These are phyloP conservation scores for Galeopterus variegatus DNA, from an alignment of 2,113 vertebrate species.

Conservation along the genomic window DNA sequence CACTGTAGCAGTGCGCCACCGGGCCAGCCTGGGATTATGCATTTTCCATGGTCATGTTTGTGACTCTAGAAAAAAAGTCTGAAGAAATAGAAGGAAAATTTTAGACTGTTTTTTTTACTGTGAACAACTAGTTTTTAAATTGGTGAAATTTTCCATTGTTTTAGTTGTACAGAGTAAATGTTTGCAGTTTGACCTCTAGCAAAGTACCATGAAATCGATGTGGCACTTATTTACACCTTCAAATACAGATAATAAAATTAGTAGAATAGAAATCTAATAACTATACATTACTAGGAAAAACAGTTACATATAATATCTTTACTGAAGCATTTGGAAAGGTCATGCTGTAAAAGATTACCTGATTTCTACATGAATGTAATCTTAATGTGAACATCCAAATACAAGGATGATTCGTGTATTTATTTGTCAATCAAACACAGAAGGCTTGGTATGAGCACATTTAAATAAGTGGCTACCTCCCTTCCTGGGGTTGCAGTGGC, in stretches of 20 bases:
- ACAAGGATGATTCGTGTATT: neutral
- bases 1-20: too few species aligned
- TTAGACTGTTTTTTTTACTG: neutral
- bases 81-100: neutral
- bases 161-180: neutral
- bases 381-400: neutral
- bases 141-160: neutral
- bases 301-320: neutral
- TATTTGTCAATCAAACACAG: neutral
- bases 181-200: neutral
- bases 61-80: neutral
- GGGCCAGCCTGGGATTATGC: neutral
- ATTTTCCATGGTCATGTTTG: neutral
- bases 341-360: neutral
- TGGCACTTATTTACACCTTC: neutral
- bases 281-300: neutral
- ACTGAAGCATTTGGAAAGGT: neutral
- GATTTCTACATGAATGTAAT: neutral
- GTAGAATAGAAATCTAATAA: neutral
- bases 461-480: neutral
- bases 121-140: constrained; percentile 15
- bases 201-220: neutral
- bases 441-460: neutral
- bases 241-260: neutral
- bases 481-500: neutral